Evolutionary conservation across 2,113 vertebrate genomes (phyloP).

Genomic region (Sebastes fasciatus): DNA sequence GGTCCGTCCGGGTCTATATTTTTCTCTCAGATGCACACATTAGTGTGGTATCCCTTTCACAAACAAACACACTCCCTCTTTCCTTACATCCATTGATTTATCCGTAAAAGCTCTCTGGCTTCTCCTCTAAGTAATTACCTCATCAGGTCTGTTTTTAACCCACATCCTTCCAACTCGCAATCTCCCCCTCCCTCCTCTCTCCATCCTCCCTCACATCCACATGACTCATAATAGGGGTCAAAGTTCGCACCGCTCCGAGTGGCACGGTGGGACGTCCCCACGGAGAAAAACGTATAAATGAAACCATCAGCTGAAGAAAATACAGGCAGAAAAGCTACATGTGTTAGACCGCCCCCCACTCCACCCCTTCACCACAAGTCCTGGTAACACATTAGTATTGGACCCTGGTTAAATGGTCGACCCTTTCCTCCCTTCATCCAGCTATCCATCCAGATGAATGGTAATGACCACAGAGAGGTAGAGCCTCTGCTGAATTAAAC

Average conservation of each 20-base stretch:
- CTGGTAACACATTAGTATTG: conserved; percentile 76
- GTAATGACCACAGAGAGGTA: conserved; percentile 71
- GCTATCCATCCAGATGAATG: conserved; percentile 69
- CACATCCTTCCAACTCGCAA: conserved; percentile 26
- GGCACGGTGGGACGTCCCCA: not conserved
- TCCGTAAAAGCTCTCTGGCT: conserved; percentile 67
- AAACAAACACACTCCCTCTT: conserved; percentile 56
- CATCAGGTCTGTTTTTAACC: conserved; percentile 62
- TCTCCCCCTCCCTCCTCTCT: not conserved
- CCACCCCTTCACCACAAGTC: conserved; percentile 42
- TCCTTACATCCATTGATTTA: conserved; percentile 72
- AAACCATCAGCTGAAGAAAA: conserved; percentile 61
- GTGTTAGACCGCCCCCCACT: conserved; percentile 32
- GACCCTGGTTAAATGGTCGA: conserved; percentile 64
- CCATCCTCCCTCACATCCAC: not conserved
- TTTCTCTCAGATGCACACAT: conserved; percentile 52
- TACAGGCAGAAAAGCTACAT: conserved; percentile 53
- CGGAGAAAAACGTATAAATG: not conserved
- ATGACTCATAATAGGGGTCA: conserved; percentile 38
- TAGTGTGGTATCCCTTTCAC: conserved; percentile 64
- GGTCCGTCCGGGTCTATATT: conserved; percentile 36
- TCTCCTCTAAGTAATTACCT: conserved; percentile 69
- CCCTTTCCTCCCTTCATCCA: conserved; percentile 60
- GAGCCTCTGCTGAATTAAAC: conserved; percentile 78
- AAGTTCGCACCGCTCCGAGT: conserved; percentile 17